phyloP scores from a whole-genome alignment of 2,888 invertebrate species.

The Latrodectus elegans region DNA sequence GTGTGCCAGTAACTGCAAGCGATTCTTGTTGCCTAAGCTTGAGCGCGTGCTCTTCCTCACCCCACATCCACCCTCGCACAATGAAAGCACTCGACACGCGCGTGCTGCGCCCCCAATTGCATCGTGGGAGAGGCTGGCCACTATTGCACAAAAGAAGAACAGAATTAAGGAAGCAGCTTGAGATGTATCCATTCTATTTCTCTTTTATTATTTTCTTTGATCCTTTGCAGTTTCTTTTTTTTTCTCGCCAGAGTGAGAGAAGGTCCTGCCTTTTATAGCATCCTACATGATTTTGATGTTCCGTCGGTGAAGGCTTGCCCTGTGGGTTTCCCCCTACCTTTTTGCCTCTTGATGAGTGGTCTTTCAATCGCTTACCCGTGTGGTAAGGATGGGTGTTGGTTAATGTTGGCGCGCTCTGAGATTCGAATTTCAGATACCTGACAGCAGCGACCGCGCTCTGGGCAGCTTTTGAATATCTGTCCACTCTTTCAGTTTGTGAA shows the following conservation, averaged over 20 bases:
- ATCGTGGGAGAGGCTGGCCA: slow-evolving; percentile 5
- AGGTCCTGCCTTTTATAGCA: too few species aligned
- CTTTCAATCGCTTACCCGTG: background rate
- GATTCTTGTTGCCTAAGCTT: slow-evolving; percentile 9
- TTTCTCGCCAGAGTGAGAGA: background rate
- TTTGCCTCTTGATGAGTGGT: slow-evolving; percentile 7
- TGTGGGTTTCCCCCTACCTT: background rate
- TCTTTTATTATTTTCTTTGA: background rate
- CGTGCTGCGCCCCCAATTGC: slow-evolving; percentile 20
- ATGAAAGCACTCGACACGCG: slow-evolving; percentile 6
- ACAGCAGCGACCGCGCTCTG: background rate
- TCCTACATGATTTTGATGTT: background rate
- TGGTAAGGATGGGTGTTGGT: slow-evolving; percentile 23
- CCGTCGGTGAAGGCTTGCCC: background rate
- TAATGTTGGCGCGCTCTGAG: slow-evolving; percentile 12
- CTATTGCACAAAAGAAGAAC: slow-evolving; percentile 11
- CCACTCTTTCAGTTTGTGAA: background rate
- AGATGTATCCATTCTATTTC: slow-evolving; percentile 24
- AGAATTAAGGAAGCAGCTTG: slow-evolving; percentile 44
- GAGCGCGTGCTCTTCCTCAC: slow-evolving; percentile 23
- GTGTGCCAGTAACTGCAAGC: slow-evolving; percentile 26
- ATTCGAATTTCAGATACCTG: slow-evolving; percentile 3
- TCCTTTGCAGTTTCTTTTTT: too few species aligned
- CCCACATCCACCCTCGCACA: slow-evolving; percentile 30
- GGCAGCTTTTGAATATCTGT: background rate